Evolutionary conservation across 2,888 invertebrate genomes (phyloP), one percentile per base, ranked within the genome.

Genomic region (Diabrotica balteata): DNA sequence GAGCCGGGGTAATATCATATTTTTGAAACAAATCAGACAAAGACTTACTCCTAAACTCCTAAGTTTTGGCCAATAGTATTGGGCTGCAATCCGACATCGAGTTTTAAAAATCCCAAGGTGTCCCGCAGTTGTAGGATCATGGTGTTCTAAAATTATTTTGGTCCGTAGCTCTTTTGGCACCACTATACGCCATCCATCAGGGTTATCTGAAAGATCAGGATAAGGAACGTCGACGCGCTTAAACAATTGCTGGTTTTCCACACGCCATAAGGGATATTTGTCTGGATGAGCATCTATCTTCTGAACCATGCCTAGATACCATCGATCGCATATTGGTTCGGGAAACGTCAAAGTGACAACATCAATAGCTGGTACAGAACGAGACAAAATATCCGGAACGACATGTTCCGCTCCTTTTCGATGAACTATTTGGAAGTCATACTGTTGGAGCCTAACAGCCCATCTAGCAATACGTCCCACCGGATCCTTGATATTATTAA

Each of bases 241-340:
- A 59, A 60, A 75, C 8, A 75, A 46, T 8, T 52, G 54, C 17
- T 57, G 53, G 47, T 68, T 54, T 10, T 58, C 63, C 6, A 76
- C 59, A 46, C 73, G 68, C 73, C 73, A 77, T 32, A 42, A 10
- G 7, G 73, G 63, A 69, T 62, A 77, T 58, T 69, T 62, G 9
- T 53, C 8, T 17, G 72, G 76, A 51, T 63, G 44, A 9, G 50
- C 55, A 9, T 46, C 47, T n/a, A 75, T 52, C 11, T 59, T 47
- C 8, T 58, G 22, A 10, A 17, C 4, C 71, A 77, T 70, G 8
- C 60, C 55, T 8, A 53, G 22, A 59, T 75, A 76, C 75, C 74
- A 76, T 42, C 43, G 47, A 59, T 73, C 71, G 4, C 42, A 32
- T 46, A n/a, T n/a, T n/a, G n/a, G n/a, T n/a, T n/a, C n/a, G n/a